A percentile compares a stretch with the other conserved stretches of the same genome.
phyloP scores from a whole-genome alignment of 2,797 vertebrate genomes.

The Anguilla megastoma region DNA sequence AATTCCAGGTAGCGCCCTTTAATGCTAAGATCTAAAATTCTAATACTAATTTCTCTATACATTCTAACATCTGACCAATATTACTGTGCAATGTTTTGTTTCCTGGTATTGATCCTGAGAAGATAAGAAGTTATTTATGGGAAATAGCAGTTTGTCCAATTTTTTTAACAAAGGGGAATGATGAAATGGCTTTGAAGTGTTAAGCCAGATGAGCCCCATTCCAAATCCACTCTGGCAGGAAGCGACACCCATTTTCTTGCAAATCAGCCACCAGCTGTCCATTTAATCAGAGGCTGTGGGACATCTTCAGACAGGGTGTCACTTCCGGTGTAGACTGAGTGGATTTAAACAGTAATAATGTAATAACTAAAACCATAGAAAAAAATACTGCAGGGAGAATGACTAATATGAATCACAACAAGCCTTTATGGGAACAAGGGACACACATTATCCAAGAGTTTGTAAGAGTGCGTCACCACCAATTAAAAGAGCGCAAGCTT shows the following conservation, averaged over 20 bases:
- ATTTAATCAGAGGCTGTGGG: neutral
- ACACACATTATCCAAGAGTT: neutral
- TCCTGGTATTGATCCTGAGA: neutral
- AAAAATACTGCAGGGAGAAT: neutral
- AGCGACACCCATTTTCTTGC: neutral
- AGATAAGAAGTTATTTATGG: neutral
- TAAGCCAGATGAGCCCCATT: neutral
- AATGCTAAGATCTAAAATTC: neutral
- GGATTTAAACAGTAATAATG: neutral
- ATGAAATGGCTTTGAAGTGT: conserved; percentile 5
- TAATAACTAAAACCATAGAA: neutral
- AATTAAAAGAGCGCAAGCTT: neutral
- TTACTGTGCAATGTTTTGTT: neutral
- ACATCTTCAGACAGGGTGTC: neutral
- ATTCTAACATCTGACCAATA: neutral
- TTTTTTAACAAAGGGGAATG: neutral
- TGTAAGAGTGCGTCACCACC: neutral
- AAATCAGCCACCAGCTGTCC: neutral
- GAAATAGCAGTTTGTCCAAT: neutral
- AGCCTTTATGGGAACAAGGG: neutral
- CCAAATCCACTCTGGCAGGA: neutral
- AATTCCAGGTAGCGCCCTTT: no score
- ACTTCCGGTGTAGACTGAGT: neutral
- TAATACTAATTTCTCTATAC: neutral
- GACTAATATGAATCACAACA: neutral